Base-by-base conservation (phyloP, 1,140 invertebrate genomes). In the Teleogryllus occipitalis region DNA sequence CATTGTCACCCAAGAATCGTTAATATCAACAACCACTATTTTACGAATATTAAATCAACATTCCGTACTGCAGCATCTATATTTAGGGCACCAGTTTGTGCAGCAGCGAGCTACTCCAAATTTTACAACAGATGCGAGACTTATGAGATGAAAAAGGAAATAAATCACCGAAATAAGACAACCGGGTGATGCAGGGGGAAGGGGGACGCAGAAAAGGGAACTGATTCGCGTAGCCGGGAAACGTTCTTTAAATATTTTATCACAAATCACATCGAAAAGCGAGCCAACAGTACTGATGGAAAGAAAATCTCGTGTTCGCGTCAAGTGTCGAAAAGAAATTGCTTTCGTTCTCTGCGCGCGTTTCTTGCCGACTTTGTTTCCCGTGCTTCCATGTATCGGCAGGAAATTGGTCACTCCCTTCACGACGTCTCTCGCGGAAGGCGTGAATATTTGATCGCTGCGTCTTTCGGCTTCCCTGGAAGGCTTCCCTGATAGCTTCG, bases 241-340 rank as follows among this genome's bases (percentile, higher is more conserved):
- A 65, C 54, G 54, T 65, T 65, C 54, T 65, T 65, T 65, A 65
- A 65, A 65, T 65, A 65, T 65, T 65, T 65, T 65, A 65, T 65
- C 10, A 65, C 54, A 65, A 65, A 65, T 65, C 54, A 65, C 54
- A 65, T 39, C 27, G 54, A 65, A 65, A 65, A 65, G 54, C 18
- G 18, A 14, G 54, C 54, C 7, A 1, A 0, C 54, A 65, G 10
- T 7, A 14, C 54, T 18, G 54, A 14, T 18, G 18, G 54, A 65
- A 18, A 18, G 54, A 65, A 65, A 65, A 65, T 65, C 54, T 7
- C 54, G 18, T 65, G 18, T 18, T 65, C 54, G 54, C 54, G 54
- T 65, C 54, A 65, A 65, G 54, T 65, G 54, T 65, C 54, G 7
- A 65, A 65, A 65, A 65, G 54, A 65, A 65, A 65, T 65, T 65